Evolutionary conservation across 2,113 vertebrate species (phyloP), one percentile per base, ranked within the genome.

Genomic region (Salvelinus fontinalis): DNA sequence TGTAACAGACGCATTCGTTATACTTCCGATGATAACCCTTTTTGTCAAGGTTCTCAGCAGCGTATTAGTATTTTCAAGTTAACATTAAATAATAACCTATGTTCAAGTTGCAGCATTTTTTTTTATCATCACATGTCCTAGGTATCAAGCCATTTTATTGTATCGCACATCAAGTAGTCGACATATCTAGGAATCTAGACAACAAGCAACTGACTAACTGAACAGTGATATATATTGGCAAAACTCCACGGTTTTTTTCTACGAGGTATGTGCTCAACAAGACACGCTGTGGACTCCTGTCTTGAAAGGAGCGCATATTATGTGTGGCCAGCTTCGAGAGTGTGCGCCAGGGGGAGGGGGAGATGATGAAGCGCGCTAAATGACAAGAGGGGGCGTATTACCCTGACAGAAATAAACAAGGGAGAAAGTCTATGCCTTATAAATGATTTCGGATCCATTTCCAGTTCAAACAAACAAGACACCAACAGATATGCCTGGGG

Each of bases 331-430:
- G 9, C 9, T 44, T 11, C 39, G 39, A 11, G 65, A 26, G 65
- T 2, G 18, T n/a, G 34, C 29, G 9, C 14, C 16, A 69, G 34
- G 31, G 65, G 20, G 7, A 3, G 27, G 5, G 29, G 20, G 16
- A 13, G 34, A 69, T 20, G 67, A 9, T n/a, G 18, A 69, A 69
- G 7, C 18, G 29, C 5, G 11, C 18, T 39, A 18, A 44, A 44
- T 34, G 68, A 70, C 34, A 67, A 67, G 31, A 68, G 29, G 27
- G 67, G 67, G 67, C 67, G 67, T 68, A 20, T 39, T 70, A 24
- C 27, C 27, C 27, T 70, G n/a, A 70, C 39, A 8, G 44, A 49
- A 70, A 70, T 70, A 70, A 70, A 22, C 68, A 16, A n/a, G 67
- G 34, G 67, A 69, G 34, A 69, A 67, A 67, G n/a, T 29, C 14